Evolutionary conservation across 2,888 invertebrate species (phyloP).

Genomic region (Barypeithes pellucidus): DNA sequence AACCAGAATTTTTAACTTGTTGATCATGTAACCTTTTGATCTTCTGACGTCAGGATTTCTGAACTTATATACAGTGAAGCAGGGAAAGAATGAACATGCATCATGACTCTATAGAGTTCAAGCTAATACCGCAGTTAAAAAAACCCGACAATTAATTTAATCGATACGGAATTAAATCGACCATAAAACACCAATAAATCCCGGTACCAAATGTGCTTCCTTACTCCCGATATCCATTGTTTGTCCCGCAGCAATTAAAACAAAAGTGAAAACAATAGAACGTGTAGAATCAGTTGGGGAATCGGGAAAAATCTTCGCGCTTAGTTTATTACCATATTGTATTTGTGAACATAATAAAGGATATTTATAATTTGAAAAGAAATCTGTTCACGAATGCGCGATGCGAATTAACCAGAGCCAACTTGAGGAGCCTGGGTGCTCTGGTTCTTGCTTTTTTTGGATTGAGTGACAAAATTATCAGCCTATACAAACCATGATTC

Average conservation of each 20-base stretch:
- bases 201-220: not conserved
- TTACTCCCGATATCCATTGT: constrained; percentile 3
- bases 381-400: constrained; percentile 9
- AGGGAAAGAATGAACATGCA: too few species aligned
- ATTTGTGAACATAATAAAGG: constrained; percentile 14
- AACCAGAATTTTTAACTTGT: too few species aligned
- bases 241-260: constrained; percentile 39
- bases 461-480: too few species aligned
- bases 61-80: too few species aligned
- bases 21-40: too few species aligned
- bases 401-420: too few species aligned
- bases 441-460: not conserved
- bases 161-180: too few species aligned
- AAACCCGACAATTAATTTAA: too few species aligned
- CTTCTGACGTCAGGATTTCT: too few species aligned
- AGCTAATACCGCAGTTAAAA: too few species aligned
- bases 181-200: not conserved
- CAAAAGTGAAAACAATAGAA: constrained; percentile 47
- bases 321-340: constrained; percentile 48
- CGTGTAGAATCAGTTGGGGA: constrained; percentile 31
- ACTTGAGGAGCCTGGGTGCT: not conserved
- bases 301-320: constrained; percentile 41
- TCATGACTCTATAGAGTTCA: not conserved
- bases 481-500: too few species aligned
- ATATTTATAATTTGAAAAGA: constrained; percentile 1